Conservation (phyloP, 2,888 invertebrate species). For the Amaurobius ferox region DNA sequence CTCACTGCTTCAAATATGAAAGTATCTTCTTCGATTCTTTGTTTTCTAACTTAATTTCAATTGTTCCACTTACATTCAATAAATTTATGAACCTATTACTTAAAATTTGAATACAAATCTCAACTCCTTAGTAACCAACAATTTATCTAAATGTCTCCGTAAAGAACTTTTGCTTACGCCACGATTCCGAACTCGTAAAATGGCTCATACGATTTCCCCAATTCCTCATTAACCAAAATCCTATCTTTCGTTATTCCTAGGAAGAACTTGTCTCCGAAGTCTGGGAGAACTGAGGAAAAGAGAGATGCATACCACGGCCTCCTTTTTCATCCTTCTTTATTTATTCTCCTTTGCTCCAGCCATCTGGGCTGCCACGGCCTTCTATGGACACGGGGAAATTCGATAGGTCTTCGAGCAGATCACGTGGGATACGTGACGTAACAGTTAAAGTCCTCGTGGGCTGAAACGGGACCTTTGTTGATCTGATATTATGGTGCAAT, state of each 20-base stretch:
- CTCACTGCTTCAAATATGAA: too few species aligned
- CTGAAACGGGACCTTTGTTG: neutral
- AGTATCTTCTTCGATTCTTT: too few species aligned
- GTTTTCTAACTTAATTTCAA: too few species aligned
- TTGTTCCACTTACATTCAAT: too few species aligned
- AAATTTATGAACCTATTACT: too few species aligned
- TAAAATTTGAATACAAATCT: too few species aligned
- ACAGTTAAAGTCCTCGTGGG: neutral
- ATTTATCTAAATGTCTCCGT: too few species aligned
- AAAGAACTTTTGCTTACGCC: too few species aligned
- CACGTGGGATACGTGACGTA: conserved; percentile 58
- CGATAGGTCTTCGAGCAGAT: conserved; percentile 47
- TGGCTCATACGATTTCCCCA: too few species aligned
- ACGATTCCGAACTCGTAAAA: too few species aligned
- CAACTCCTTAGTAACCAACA: too few species aligned
- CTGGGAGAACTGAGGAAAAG: conserved; percentile 6
- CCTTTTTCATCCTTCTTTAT: conserved; percentile 56
- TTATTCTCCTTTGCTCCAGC: conserved; percentile 47
- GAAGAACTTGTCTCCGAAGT: conserved; percentile 14
- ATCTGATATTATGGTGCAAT: neutral
- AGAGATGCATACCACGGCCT: conserved; percentile 44
- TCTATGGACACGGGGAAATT: conserved; percentile 66
- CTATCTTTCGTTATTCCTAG: conserved; percentile 4
- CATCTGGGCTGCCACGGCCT: conserved; percentile 64
- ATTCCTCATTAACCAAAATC: neutral